Percentiles rank a stretch among this genome's conserved stretches.
These are phyloP conservation scores for Stenurella melanura DNA, from an alignment of 2,888 invertebrate species.

Conservation along the genomic window DNA sequence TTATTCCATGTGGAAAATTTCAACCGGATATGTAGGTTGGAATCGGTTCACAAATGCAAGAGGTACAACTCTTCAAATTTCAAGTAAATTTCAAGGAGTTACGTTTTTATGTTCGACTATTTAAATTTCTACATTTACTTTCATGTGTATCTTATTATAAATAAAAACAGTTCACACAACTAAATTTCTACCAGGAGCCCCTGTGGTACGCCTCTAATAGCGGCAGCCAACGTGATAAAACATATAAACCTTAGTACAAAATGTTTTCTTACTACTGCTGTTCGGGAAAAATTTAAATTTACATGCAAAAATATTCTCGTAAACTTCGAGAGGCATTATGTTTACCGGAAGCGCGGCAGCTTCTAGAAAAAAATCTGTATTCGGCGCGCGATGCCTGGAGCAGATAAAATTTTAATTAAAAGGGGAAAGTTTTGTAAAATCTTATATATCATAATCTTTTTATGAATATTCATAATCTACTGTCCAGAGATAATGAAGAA, in stretches of 20 bases:
- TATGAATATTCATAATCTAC: slow-evolving; percentile 24
- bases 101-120: too few species aligned
- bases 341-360: not conserved
- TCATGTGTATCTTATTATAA: too few species aligned
- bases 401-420: slow-evolving; percentile 43
- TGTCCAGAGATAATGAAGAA: slow-evolving; percentile 19
- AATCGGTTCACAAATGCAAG: too few species aligned
- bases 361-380: slow-evolving; percentile 9
- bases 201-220: too few species aligned
- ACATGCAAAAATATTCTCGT: not conserved
- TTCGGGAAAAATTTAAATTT: not conserved
- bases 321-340: not conserved
- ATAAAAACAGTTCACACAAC: too few species aligned
- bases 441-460: slow-evolving; percentile 8
- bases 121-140: too few species aligned
- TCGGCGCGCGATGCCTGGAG: slow-evolving; percentile 4
- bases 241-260: not conserved
- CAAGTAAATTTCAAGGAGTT: too few species aligned
- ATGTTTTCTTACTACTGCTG: not conserved
- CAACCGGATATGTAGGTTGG: too few species aligned
- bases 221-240: not conserved
- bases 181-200: too few species aligned
- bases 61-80: too few species aligned
- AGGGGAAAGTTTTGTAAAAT: slow-evolving; percentile 29
- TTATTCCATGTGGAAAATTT: too few species aligned